Conservation (phyloP, 2,888 invertebrate genomes). For the Drosophila siamana region DNA sequence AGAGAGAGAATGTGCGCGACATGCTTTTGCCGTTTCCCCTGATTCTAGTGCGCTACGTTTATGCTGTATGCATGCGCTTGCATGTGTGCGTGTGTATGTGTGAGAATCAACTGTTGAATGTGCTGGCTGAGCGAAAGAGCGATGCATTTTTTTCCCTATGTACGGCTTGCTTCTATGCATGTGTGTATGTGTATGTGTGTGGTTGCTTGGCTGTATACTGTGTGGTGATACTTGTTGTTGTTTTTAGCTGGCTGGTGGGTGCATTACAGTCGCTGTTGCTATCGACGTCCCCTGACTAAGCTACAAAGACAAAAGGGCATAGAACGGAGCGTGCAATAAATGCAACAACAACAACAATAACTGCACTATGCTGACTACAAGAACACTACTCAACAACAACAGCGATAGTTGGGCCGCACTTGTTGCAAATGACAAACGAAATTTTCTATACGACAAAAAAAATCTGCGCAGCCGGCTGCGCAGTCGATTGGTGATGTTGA, state of each 20-base stretch:
- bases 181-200: slow-evolving; percentile 10
- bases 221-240: slow-evolving; percentile 20
- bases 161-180: background rate
- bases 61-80: slow-evolving; percentile 32
- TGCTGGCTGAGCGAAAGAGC: slow-evolving; percentile 57
- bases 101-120: slow-evolving; percentile 78
- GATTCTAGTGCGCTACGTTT: slow-evolving; percentile 32
- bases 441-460: slow-evolving; percentile 52
- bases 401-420: slow-evolving; percentile 55
- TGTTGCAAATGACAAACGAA: slow-evolving; percentile 80
- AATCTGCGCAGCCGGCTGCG: slow-evolving; percentile 34
- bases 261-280: slow-evolving; percentile 52
- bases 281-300: slow-evolving; percentile 46
- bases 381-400: slow-evolving; percentile 51
- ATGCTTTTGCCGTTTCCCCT: slow-evolving; percentile 27
- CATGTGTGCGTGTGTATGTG: slow-evolving; percentile 12
- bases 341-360: slow-evolving; percentile 14
- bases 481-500: slow-evolving; percentile 8
- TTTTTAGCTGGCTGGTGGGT: slow-evolving; percentile 71
- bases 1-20: slow-evolving; percentile 27
- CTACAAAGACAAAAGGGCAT: slow-evolving; percentile 64
- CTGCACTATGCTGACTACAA: slow-evolving; percentile 57
- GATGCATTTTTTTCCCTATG: slow-evolving; percentile 63
- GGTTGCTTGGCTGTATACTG: slow-evolving; percentile 12
- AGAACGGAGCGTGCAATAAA: slow-evolving; percentile 39